phyloP scores from a whole-genome alignment of 2,797 vertebrate genomes.

The Enteromius viviparus region DNA sequence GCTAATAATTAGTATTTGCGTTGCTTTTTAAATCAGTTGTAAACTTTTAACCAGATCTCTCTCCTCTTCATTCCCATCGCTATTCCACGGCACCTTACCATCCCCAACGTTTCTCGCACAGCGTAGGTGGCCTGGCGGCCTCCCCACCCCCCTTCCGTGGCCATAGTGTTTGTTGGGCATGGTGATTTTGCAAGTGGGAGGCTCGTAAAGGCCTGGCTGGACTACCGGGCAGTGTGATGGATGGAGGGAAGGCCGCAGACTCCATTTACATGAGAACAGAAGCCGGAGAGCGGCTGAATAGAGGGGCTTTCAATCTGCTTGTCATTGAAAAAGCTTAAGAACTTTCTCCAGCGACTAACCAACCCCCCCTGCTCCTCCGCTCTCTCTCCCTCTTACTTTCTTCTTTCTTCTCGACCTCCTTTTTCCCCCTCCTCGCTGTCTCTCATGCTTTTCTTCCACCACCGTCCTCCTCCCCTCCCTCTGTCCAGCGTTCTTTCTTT shows the following conservation, averaged over 20 bases:
- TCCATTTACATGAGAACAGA: conserved; percentile 65
- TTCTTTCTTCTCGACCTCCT: conserved; percentile 42
- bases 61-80: conserved; percentile 9
- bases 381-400: conserved; percentile 50
- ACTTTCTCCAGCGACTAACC: conserved; percentile 58
- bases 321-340: conserved; percentile 60
- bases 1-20: neutral
- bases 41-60: neutral
- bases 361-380: conserved; percentile 45
- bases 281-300: conserved; percentile 54
- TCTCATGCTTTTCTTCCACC: conserved; percentile 53
- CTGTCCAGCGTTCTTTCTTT: conserved; percentile 57
- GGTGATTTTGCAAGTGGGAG: conserved; percentile 55
- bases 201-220: conserved; percentile 59
- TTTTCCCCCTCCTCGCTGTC: conserved; percentile 37
- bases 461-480: conserved; percentile 49
- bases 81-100: conserved; percentile 4
- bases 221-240: conserved; percentile 60
- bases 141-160: conserved; percentile 26
- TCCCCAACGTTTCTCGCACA: conserved; percentile 41
- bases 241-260: conserved; percentile 56
- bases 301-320: conserved; percentile 62
- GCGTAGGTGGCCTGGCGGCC: conserved; percentile 52
- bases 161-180: conserved; percentile 54
- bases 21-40: neutral